Conservation (phyloP, 2,797 vertebrate species). For the Falco concolor region DNA sequence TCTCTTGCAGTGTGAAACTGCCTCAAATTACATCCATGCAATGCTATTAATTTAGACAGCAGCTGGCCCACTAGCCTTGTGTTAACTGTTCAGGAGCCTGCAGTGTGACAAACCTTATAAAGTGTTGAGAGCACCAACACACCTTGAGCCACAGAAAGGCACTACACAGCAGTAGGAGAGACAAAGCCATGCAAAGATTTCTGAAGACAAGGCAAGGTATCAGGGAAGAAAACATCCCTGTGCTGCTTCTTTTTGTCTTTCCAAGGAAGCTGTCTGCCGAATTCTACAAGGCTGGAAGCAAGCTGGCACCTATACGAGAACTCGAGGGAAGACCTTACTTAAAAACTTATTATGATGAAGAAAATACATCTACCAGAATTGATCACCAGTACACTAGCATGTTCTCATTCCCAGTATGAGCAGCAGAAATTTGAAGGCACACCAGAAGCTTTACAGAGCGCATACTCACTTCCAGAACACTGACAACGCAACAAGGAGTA, state of each 20-base stretch:
- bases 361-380: neutral
- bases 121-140: neutral
- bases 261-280: neutral
- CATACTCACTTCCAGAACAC: neutral
- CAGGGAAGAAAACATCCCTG: neutral
- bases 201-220: neutral
- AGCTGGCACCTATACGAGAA: neutral
- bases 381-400: neutral
- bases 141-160: neutral
- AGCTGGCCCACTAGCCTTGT: neutral
- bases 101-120: neutral
- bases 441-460: neutral
- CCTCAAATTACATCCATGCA: neutral
- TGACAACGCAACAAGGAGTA: neutral
- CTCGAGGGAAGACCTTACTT: neutral
- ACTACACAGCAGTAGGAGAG: neutral
- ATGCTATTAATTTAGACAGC: neutral
- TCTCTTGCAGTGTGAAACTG: neutral
- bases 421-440: neutral
- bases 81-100: neutral
- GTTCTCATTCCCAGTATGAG: neutral
- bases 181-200: neutral
- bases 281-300: neutral
- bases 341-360: neutral
- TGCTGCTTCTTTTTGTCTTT: neutral